A percentile compares a stretch with the other conserved stretches of the same genome.
phyloP scores from a whole-genome alignment of 2,113 vertebrate species.

The Antechinus stuartii region DNA sequence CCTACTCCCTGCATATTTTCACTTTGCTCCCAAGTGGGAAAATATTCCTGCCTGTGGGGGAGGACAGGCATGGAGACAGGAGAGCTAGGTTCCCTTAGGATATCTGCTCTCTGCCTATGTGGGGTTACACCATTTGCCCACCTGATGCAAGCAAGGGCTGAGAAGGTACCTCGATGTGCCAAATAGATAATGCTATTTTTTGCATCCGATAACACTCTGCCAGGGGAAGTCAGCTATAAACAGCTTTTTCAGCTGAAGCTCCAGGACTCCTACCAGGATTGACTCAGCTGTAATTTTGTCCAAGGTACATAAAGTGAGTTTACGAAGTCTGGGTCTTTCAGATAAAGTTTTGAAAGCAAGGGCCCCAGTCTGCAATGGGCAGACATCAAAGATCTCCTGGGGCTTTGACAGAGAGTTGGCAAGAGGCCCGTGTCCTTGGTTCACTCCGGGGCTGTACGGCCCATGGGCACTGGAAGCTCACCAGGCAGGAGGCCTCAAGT shows the following conservation, averaged over 20 bases:
- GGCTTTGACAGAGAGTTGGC: slow-evolving; percentile 65
- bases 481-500: background rate
- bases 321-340: slow-evolving; percentile 76
- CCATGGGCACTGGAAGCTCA: slow-evolving; percentile 25
- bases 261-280: slow-evolving; percentile 66
- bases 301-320: slow-evolving; percentile 77
- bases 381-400: slow-evolving; percentile 78
- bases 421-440: slow-evolving; percentile 70
- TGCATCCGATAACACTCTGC: slow-evolving; percentile 52
- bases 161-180: slow-evolving; percentile 18
- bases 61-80: slow-evolving; percentile 17
- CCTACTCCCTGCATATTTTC: background rate
- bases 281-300: slow-evolving; percentile 76
- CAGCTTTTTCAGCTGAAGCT: slow-evolving; percentile 63
- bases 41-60: background rate
- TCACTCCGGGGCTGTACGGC: slow-evolving; percentile 59
- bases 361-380: slow-evolving; percentile 66
- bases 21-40: slow-evolving; percentile 13
- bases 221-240: slow-evolving; percentile 69
- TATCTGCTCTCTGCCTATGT: background rate
- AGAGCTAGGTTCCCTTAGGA: background rate
- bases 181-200: slow-evolving; percentile 50
- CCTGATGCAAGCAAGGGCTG: slow-evolving; percentile 27
- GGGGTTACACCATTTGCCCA: slow-evolving; percentile 12
- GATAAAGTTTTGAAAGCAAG: slow-evolving; percentile 80